Evolutionary conservation across 37 sponge, comb jelly and placozoan genomes (phyloP), one percentile per base, ranked within the genome.

Genomic region (Agelas oroides): DNA sequence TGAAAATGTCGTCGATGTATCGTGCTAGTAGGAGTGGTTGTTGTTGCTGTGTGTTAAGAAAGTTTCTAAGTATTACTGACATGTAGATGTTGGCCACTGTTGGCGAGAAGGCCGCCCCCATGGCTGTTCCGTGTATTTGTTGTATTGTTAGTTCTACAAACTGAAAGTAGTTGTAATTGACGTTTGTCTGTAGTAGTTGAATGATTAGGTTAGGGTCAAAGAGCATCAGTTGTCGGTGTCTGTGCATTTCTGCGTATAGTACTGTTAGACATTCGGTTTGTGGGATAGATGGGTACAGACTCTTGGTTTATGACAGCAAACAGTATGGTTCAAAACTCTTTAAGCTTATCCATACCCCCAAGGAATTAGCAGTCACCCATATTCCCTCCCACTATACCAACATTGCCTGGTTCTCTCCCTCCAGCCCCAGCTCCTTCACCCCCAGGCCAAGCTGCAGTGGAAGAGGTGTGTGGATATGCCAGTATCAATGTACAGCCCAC

Each of bases 1-100:
- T 75, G 70, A 85, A 78, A n/a, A 86, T 86, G 73, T 86, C 86
- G 58, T 86, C 86, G 31, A 86, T 86, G 55, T 86, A 86, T 30
- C 78, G 30, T 18, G 11, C 18, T 27, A 78, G 33, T 17, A 70
- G 61, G 1, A 78, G 60, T 56, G 86, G 86, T 57, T 86, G 28
- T 16, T 57, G 33, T 37, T 23, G 32, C 60, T 69, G 59, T 59
- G 86, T 38, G 0, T 18, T 0, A 6, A 77, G 69, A 59, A 85
- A 85, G 8, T 40, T 11, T 52, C 66, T 25, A 3, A 74, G 66
- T 14, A 57, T 60, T 11, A 72, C 36, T 21, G 84, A 72, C 76
- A 75, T 74, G 58, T 65, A 84, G 52, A 84, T 65, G 31, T 75
- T 84, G 21, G 85, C 85, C 13, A 84, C 65, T 33, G 85, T 64